Percentiles rank a stretch among this genome's conserved stretches.
phyloP scores from a whole-genome alignment of 2,888 invertebrate genomes.

The Sarcophaga caerulescens region DNA sequence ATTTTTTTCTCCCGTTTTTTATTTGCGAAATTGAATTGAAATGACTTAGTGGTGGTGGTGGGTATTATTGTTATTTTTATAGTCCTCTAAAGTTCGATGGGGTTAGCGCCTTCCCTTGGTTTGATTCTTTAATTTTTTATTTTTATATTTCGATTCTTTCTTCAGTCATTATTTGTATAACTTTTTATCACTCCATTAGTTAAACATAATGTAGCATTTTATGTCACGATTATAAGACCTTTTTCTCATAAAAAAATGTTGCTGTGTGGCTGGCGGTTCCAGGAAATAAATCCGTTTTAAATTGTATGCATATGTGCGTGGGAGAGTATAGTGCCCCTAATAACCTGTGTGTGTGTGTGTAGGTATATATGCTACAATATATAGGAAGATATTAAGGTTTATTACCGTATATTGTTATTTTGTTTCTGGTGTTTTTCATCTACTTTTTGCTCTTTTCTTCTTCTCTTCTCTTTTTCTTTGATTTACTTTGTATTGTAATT shows the following conservation, averaged over 20 bases:
- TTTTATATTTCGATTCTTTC: neutral
- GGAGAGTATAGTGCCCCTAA: neutral
- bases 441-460: too few relatives aligned
- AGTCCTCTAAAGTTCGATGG: slow-evolving; percentile 1
- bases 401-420: neutral
- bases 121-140: slow-evolving; percentile 5
- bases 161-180: slow-evolving; percentile 23
- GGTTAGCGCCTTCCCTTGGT: neutral
- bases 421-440: neutral
- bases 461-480: slow-evolving; percentile 6
- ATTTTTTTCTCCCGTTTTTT: neutral
- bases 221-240: neutral
- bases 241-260: neutral
- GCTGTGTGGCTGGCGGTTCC: neutral
- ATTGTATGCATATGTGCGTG: neutral
- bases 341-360: neutral
- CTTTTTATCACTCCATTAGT: slow-evolving; percentile 65
- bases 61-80: slow-evolving; percentile 55
- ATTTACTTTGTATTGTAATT: slow-evolving; percentile 44
- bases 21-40: neutral
- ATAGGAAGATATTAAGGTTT: neutral
- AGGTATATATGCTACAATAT: neutral
- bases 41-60: neutral
- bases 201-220: slow-evolving; percentile 49
- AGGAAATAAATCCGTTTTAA: neutral